Percentiles rank a stretch among this genome's conserved stretches.
Conservation (phyloP, 1,140 invertebrate species). For the Drosophila suzukii region DNA sequence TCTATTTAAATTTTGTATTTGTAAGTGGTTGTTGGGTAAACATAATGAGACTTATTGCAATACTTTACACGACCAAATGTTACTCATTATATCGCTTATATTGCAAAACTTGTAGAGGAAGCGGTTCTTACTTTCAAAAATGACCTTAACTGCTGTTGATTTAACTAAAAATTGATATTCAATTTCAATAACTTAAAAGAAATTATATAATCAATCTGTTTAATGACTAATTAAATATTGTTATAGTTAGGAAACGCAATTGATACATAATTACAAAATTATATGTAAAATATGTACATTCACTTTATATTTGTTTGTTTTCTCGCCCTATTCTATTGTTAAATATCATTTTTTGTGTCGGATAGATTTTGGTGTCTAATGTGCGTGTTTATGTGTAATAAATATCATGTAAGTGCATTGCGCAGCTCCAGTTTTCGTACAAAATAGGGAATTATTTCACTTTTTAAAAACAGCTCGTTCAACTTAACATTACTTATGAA, state of each 20-base stretch:
- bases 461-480: neutral
- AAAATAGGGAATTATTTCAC: neutral
- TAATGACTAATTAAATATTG: conserved; percentile 58
- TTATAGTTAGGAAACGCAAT: conserved; percentile 62
- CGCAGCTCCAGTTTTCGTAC: conserved; percentile 23
- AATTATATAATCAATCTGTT: conserved; percentile 52
- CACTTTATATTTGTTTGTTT: conserved; percentile 34
- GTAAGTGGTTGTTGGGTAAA: conserved; percentile 51
- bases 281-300: conserved; percentile 76
- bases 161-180: conserved; percentile 42
- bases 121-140: conserved; percentile 17
- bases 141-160: conserved; percentile 18
- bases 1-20: conserved; percentile 30
- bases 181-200: conserved; percentile 36
- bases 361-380: conserved; percentile 57
- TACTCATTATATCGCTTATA: conserved; percentile 31
- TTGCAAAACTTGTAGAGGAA: conserved; percentile 39
- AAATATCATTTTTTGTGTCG: conserved; percentile 41
- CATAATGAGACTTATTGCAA: conserved; percentile 71
- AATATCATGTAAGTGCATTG: conserved; percentile 67
- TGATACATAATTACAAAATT: conserved; percentile 79
- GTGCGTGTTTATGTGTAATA: conserved; percentile 67
- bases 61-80: conserved; percentile 37
- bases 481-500: neutral
- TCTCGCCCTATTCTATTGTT: conserved; percentile 30